Percentiles rank a stretch among this genome's conserved stretches.
Conservation (phyloP, 1,140 invertebrate species). For the Macrosteles quadrilineatus region DNA sequence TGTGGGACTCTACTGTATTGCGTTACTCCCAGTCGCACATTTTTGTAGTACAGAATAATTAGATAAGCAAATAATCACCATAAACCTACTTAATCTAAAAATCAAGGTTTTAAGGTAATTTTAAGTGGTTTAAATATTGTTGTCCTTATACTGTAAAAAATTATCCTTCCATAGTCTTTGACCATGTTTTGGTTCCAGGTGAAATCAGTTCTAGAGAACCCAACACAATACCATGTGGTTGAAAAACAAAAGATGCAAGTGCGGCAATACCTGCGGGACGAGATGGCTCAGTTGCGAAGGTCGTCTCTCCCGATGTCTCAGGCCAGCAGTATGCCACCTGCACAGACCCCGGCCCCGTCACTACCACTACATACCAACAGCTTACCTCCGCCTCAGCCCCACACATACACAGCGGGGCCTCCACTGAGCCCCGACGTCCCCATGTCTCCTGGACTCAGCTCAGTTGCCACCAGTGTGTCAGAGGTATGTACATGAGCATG, state of each 20-base stretch:
- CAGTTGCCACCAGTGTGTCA: conserved; percentile 71
- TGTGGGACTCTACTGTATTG: too few relatives aligned
- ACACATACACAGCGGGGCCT: conserved; percentile 29
- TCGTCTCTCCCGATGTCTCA: conserved; percentile 10
- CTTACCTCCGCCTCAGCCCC: not conserved
- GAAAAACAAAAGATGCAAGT: conserved; percentile 89
- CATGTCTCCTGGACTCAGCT: conserved; percentile 71
- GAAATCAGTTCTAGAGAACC: conserved; percentile 82
- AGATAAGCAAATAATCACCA: too few relatives aligned
- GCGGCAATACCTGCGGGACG: conserved; percentile 72
- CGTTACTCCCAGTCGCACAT: too few relatives aligned
- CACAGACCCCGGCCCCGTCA: not conserved
- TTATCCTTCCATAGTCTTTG: too few relatives aligned
- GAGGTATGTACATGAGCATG: conserved; percentile 59
- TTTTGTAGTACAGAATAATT: too few relatives aligned
- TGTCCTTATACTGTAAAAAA: too few relatives aligned
- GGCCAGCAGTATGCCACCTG: not conserved
- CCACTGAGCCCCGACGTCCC: conserved; percentile 58
- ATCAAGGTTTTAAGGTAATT: too few relatives aligned
- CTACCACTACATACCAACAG: not conserved
- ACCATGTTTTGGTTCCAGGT: conserved; percentile 62
- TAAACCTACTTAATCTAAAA: too few relatives aligned
- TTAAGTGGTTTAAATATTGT: too few relatives aligned
- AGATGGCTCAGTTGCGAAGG: conserved; percentile 33
- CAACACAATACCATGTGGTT: conserved; percentile 87